Base-by-base conservation (phyloP, 2,113 vertebrate genomes). In the Galeopterus variegatus region DNA sequence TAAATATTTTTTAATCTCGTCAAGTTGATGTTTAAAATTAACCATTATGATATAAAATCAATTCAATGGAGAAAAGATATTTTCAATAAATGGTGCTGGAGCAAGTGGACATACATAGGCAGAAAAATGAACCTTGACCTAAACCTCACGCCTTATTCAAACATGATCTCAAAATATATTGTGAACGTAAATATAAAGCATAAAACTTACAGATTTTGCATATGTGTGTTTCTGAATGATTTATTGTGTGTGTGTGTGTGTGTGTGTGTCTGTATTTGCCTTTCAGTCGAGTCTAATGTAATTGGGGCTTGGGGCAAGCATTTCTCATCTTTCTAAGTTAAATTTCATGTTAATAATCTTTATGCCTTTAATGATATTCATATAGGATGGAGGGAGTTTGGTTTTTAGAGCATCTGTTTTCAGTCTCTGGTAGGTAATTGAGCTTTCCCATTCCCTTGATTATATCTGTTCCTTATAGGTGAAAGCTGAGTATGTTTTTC, bases 311-410 rank as follows among this genome's bases (percentile, higher is more conserved):
- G 5, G 15, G 2, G 2, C 12, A 85, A 48, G 14, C 0, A 0
- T 14, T 60, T 91, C 62, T 88, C 9, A 79, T 87, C 19, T 65
- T 54, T 80, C 58, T 58, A 62, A 65, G 36, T 82, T 82, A 67
- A 1, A 82, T 52, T 83, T 92, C 90, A 70, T 8, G 79, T 36
- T 73, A 64, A 80, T 75, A 90, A 9, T 82, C n/a, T 67, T 93
- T 80, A 91, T 64, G 2, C 14, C 18, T 81, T 90, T 92, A 52
- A 80, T 58, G 10, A 93, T 80, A 48, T 21, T 64, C 19, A 67
- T n/a, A 45, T n/a, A 73, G 3, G 5, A 7, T 45, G 10, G 45
- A 12, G 13, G 28, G 13, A 23, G 48, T 64, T 76, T 84, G 14
- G 2, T 67, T 92, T 95, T 50, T 21, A 31, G 4, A 81, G 4